phyloP scores from a whole-genome alignment of 2,113 vertebrate genomes.

The Mustela lutreola region DNA sequence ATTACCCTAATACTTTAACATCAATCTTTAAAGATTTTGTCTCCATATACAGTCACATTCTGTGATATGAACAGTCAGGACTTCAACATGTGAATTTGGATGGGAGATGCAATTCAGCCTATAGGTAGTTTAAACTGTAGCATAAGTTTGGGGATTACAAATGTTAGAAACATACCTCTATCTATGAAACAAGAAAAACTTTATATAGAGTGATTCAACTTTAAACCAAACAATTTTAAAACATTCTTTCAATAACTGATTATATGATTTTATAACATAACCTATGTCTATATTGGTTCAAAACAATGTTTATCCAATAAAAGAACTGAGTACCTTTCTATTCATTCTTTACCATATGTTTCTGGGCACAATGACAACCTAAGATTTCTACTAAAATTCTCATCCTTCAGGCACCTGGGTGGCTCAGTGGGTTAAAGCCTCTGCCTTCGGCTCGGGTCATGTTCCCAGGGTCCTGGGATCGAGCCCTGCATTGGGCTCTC shows the following conservation, averaged over 20 bases:
- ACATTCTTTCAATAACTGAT: neutral
- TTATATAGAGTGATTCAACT: neutral
- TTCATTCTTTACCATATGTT: neutral
- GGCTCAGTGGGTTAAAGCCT: too few species aligned
- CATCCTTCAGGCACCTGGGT: neutral
- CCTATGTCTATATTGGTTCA: neutral
- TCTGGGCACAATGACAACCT: neutral
- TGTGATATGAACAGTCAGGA: neutral
- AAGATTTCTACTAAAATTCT: neutral
- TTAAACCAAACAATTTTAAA: slow-evolving; percentile 22
- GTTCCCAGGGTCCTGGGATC: too few species aligned
- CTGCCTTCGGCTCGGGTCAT: too few species aligned
- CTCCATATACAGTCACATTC: neutral
- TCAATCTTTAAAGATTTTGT: neutral
- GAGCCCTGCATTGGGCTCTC: too few species aligned
- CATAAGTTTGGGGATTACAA: neutral
- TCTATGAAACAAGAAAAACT: slow-evolving; percentile 1
- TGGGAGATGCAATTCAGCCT: neutral
- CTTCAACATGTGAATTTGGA: neutral
- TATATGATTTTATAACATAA: neutral
- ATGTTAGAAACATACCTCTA: neutral
- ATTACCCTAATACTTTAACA: neutral
- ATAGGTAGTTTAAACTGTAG: neutral
- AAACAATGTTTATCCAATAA: neutral
- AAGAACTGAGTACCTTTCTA: slow-evolving; percentile 2